Evolutionary conservation across 1,140 invertebrate genomes (phyloP).

Genomic region (Sarcophaga peregrina): DNA sequence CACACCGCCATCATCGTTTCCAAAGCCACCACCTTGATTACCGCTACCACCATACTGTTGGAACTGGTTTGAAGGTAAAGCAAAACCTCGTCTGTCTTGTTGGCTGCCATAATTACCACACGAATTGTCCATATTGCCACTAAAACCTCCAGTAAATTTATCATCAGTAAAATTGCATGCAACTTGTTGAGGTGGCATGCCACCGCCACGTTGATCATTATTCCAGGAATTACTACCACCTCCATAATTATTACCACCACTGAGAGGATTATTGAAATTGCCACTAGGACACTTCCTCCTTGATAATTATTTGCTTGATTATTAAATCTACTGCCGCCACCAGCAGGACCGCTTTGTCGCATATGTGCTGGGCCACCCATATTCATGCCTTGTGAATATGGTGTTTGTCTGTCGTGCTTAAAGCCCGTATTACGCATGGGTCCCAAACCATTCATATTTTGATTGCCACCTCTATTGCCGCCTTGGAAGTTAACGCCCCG

Average conservation of each 20-base stretch:
- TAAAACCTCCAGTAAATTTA: constrained; percentile 46
- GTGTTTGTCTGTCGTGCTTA: background rate
- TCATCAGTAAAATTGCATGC: constrained; percentile 7
- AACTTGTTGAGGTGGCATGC: background rate
- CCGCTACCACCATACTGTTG: constrained; percentile 36
- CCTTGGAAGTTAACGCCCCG: constrained; percentile 47
- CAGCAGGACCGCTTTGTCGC: constrained; percentile 21
- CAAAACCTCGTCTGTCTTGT: constrained; percentile 48
- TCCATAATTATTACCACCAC: constrained; percentile 57
- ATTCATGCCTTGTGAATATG: constrained; percentile 17
- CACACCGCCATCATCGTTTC: constrained; percentile 15
- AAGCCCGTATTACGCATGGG: constrained; percentile 51
- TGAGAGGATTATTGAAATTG: constrained; percentile 46
- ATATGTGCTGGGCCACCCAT: background rate
- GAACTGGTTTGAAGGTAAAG: constrained; percentile 31
- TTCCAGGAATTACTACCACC: constrained; percentile 59
- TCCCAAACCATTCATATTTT: constrained; percentile 56
- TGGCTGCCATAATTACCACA: constrained; percentile 46
- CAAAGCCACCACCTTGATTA: constrained; percentile 16
- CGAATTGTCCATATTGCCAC: constrained; percentile 45
- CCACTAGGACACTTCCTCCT: constrained; percentile 48
- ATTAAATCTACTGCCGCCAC: constrained; percentile 46
- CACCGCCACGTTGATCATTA: constrained; percentile 38
- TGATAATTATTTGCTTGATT: constrained; percentile 32
- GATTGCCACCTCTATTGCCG: constrained; percentile 51